Evolutionary conservation across 2,113 vertebrate genomes (phyloP).

Genomic region (Gasterosteus aculeatus): DNA sequence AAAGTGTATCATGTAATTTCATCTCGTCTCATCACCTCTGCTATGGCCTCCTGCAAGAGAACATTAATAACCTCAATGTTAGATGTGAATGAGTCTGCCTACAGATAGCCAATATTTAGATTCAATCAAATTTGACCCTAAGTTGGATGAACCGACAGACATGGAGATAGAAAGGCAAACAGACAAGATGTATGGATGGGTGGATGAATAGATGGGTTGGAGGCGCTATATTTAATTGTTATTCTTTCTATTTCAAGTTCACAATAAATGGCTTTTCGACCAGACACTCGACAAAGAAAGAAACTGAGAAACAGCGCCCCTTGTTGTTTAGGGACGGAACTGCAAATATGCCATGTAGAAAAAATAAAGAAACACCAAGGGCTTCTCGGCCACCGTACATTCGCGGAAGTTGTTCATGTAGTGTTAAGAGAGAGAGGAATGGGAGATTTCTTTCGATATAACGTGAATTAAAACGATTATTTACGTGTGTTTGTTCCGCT

Average conservation of each 20-base stretch:
- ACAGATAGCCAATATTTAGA: conserved; percentile 67
- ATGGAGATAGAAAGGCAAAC: conserved; percentile 26
- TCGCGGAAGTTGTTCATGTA: conserved; percentile 49
- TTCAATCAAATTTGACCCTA: conserved; percentile 43
- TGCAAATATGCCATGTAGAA: background rate
- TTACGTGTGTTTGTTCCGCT: accelerated
- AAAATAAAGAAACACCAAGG: accelerated
- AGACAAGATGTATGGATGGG: conserved; percentile 21
- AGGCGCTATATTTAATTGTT: background rate
- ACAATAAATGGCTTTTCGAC: conserved; percentile 7
- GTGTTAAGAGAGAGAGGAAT: background rate
- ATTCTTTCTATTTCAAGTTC: background rate
- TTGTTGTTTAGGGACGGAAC: conserved; percentile 20
- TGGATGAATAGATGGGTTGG: background rate
- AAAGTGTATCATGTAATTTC: conserved; percentile 70
- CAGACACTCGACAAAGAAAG: background rate
- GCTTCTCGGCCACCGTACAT: conserved; percentile 60
- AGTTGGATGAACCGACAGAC: conserved; percentile 28
- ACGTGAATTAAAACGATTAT: background rate
- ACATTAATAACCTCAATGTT: conserved; percentile 67
- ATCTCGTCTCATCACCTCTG: conserved; percentile 67
- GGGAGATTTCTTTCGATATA: background rate
- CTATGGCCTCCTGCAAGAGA: conserved; percentile 55
- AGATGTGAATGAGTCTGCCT: conserved; percentile 57
- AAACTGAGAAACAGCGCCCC: conserved; percentile 59